These are phyloP conservation scores for Leptestheria dahalacensis DNA, from an alignment of 1,140 invertebrate species.

Conservation along the genomic window DNA sequence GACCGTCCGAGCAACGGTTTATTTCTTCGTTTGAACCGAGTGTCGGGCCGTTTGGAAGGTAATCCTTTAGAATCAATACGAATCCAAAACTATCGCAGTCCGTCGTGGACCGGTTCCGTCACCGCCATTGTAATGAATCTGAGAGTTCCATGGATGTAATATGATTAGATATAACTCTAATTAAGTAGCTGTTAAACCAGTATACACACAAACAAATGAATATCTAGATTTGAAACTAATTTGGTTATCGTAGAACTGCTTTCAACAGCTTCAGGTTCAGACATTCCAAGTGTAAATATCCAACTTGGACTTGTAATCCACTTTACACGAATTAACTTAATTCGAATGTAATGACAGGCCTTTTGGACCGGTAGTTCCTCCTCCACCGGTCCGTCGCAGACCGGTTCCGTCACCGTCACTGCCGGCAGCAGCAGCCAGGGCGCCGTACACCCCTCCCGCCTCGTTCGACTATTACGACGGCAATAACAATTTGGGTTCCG, in stretches of 20 bases:
- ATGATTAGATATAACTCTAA: no score
- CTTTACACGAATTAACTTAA: no score
- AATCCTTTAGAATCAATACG: background rate
- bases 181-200: no score
- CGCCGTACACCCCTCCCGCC: background rate
- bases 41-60: constrained; percentile 7
- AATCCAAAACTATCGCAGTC: background rate
- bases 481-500: constrained; percentile 2
- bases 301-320: no score
- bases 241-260: no score
- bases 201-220: no score
- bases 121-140: background rate
- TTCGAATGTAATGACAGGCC: no score
- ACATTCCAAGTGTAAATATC: no score
- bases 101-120: background rate
- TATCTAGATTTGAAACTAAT: no score
- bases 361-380: no score
- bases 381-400: background rate
- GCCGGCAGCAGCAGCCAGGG: background rate
- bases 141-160: no score
- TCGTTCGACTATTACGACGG: background rate
- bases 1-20: constrained; percentile 2
- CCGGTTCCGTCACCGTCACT: background rate
- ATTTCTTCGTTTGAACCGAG: constrained; percentile 1
- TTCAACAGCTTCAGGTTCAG: no score